These are phyloP conservation scores for Hydrolagus affinis DNA, from an alignment of 2,113 vertebrate genomes.

Conservation along the genomic window DNA sequence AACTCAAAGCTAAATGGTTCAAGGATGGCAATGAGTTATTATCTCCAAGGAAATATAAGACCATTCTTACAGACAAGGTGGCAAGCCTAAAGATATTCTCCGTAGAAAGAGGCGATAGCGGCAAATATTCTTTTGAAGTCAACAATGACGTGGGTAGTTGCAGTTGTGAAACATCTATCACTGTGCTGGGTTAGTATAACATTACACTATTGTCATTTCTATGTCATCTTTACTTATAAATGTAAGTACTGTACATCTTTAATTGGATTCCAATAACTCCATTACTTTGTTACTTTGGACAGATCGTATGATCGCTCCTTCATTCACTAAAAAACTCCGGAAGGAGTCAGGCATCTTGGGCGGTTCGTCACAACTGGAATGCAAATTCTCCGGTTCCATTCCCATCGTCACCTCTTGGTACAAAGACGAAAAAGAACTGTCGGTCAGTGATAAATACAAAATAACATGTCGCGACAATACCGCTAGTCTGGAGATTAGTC, in stretches of 20 bases:
- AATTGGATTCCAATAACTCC: constrained; percentile 33
- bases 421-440: constrained; percentile 77
- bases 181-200: constrained; percentile 77
- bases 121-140: constrained; percentile 85
- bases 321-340: constrained; percentile 83
- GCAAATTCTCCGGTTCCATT: constrained; percentile 88
- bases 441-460: constrained; percentile 63
- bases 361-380: constrained; percentile 66
- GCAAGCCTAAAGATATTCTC: constrained; percentile 85
- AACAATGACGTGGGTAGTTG: constrained; percentile 87
- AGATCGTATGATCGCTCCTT: constrained; percentile 89
- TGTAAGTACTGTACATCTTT: constrained; percentile 31
- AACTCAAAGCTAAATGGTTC: constrained; percentile 93
- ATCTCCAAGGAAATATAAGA: constrained; percentile 85
- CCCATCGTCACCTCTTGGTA: constrained; percentile 86
- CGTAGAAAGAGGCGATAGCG: constrained; percentile 75
- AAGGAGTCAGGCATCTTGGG: constrained; percentile 73
- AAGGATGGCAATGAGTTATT: constrained; percentile 79
- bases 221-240: constrained; percentile 20
- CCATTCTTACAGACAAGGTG: constrained; percentile 80
- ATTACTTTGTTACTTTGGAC: constrained; percentile 42
- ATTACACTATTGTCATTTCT: constrained; percentile 17
- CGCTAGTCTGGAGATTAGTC: constrained; percentile 67
- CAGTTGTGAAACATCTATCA: constrained; percentile 77
- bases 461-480: constrained; percentile 76